Conservation (phyloP, 2,888 invertebrate genomes). For the Habroteleia sp. region DNA sequence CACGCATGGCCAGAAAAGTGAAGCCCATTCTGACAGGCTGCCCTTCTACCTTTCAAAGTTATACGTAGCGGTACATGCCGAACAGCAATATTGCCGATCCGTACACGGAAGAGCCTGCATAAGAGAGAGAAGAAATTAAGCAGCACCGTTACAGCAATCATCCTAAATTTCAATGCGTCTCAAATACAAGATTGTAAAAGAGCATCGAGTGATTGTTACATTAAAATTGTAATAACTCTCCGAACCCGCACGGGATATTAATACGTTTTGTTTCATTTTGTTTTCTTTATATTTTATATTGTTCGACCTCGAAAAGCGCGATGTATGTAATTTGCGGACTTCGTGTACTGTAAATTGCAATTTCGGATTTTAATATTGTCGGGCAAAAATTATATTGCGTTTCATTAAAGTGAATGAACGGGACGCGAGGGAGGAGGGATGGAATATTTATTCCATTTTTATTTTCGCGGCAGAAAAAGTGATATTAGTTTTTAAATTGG, state of each 20-base stretch:
- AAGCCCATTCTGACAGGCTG: slow-evolving; percentile 51
- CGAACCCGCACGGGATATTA: slow-evolving; percentile 31
- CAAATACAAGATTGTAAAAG: slow-evolving; percentile 50
- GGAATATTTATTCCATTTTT: too few species aligned
- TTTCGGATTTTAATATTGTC: too few species aligned
- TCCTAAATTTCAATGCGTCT: slow-evolving; percentile 60
- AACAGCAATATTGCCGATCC: slow-evolving; percentile 51
- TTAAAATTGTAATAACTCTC: slow-evolving; percentile 60
- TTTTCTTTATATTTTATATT: slow-evolving; percentile 10
- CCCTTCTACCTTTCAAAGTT: slow-evolving; percentile 59
- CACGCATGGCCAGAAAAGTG: slow-evolving; percentile 40
- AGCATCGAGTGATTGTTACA: slow-evolving; percentile 53
- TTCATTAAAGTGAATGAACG: too few species aligned
- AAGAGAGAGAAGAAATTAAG: slow-evolving; percentile 57
- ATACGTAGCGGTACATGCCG: slow-evolving; percentile 59
- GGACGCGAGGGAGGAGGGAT: too few species aligned
- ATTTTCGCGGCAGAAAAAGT: too few species aligned
- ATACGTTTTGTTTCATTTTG: slow-evolving; percentile 25
- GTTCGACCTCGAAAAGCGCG: slow-evolving; percentile 2
- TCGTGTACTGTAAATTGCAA: slow-evolving; percentile 19
- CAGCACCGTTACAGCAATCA: slow-evolving; percentile 59
- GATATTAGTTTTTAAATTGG: too few species aligned
- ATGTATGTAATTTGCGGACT: slow-evolving; percentile 14
- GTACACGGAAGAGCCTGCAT: slow-evolving; percentile 26
- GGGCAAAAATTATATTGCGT: too few species aligned